Conservation (phyloP, 1,140 invertebrate genomes). For the Heliothis subflexa region DNA sequence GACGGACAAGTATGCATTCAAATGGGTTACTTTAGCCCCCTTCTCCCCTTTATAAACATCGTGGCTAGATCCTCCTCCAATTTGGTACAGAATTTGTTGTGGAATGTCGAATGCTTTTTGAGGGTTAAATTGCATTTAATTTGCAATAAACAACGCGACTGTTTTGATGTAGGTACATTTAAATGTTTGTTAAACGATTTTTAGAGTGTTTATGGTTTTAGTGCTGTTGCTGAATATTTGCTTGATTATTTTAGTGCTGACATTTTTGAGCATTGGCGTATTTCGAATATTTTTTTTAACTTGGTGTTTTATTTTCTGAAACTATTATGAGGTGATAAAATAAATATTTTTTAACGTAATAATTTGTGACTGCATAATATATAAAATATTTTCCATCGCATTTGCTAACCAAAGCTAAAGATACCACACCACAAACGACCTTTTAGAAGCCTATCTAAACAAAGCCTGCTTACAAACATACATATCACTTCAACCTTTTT, state of each 20-base stretch:
- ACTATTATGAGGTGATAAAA: too few relatives aligned
- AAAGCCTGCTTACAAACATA: too few relatives aligned
- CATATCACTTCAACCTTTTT: too few relatives aligned
- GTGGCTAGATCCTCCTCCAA: conserved; percentile 72
- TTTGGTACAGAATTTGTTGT: conserved; percentile 83
- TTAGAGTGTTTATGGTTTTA: background rate
- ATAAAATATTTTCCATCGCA: too few relatives aligned
- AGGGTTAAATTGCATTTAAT: conserved; percentile 83
- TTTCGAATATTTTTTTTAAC: too few relatives aligned
- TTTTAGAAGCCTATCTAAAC: background rate
- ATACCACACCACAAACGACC: background rate
- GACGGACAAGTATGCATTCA: conserved; percentile 90
- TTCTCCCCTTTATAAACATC: conserved; percentile 78
- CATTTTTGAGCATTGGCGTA: too few relatives aligned
- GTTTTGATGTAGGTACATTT: conserved; percentile 49
- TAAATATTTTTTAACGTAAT: too few relatives aligned
- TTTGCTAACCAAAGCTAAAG: background rate
- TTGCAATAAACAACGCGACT: conserved; percentile 76
- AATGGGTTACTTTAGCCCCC: conserved; percentile 88
- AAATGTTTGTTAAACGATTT: conserved; percentile 41
- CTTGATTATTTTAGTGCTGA: background rate
- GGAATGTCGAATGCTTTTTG: conserved; percentile 81
- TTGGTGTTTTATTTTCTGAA: too few relatives aligned
- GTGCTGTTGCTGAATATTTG: background rate
- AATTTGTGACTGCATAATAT: too few relatives aligned